A percentile compares a stretch with the other conserved stretches of the same genome.
These are phyloP conservation scores for Oceanites oceanicus DNA, from an alignment of 2,113 vertebrate species.

Conservation along the genomic window DNA sequence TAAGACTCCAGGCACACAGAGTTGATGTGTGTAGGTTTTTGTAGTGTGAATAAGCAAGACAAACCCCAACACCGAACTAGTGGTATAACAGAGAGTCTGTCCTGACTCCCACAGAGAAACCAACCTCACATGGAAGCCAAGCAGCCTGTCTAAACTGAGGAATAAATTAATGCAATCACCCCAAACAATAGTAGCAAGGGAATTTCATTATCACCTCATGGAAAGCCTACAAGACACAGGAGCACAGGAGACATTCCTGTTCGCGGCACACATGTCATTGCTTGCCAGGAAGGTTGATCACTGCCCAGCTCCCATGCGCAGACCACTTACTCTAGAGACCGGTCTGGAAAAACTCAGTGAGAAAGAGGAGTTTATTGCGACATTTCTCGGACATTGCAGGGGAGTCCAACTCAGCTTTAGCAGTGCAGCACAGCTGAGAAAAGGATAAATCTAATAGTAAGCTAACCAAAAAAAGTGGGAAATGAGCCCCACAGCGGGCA, in stretches of 20 bases:
- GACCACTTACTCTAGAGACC: neutral
- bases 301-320: neutral
- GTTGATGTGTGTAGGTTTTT: neutral
- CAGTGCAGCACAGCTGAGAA: neutral
- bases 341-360: neutral
- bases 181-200: neutral
- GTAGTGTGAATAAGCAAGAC: neutral
- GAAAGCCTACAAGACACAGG: neutral
- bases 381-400: neutral
- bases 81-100: neutral
- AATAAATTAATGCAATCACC: neutral
- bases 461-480: neutral
- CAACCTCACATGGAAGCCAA: neutral
- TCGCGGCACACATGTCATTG: neutral
- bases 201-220: neutral
- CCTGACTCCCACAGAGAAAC: neutral
- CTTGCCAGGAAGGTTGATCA: neutral
- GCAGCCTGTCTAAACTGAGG: neutral
- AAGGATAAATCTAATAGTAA: neutral
- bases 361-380: neutral
- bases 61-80: neutral
- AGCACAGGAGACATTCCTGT: rapidly evolving
- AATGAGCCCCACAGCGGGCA: neutral
- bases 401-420: neutral
- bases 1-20: neutral